phyloP scores from a whole-genome alignment of 2,113 vertebrate genomes.

The Felis chaus region DNA sequence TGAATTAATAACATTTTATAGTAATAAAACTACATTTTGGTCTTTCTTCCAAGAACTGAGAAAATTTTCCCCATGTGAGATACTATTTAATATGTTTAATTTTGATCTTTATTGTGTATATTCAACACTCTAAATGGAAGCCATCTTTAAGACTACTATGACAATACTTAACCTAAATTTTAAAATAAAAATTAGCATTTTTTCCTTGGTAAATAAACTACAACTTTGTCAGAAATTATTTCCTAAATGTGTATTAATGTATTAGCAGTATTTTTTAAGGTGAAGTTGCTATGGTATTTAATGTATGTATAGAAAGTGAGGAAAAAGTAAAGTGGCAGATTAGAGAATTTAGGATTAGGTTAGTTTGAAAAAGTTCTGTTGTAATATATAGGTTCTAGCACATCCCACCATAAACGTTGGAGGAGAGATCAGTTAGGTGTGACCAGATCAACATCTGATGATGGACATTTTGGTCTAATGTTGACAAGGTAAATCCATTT shows the following conservation, averaged over 20 bases:
- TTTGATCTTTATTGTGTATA: conserved; percentile 63
- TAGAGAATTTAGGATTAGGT: conserved; percentile 56
- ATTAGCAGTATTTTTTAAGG: conserved; percentile 76
- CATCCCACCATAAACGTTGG: background rate
- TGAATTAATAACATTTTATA: conserved; percentile 69
- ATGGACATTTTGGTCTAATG: background rate
- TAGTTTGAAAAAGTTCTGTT: conserved; percentile 36
- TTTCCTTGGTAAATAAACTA: conserved; percentile 69
- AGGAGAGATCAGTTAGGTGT: background rate
- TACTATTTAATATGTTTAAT: conserved; percentile 67
- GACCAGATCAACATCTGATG: background rate
- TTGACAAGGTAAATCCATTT: background rate
- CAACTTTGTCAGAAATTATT: conserved; percentile 61
- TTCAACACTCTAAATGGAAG: conserved; percentile 56
- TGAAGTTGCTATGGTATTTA: conserved; percentile 73
- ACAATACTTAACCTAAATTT: conserved; percentile 43
- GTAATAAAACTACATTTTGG: conserved; percentile 76
- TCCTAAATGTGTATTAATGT: conserved; percentile 79
- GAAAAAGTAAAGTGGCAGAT: background rate
- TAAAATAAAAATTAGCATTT: conserved; percentile 60
- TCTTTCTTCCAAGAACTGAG: conserved; percentile 78
- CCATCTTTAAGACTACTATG: conserved; percentile 53
- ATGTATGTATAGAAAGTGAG: conserved; percentile 42
- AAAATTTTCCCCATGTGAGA: conserved; percentile 81
- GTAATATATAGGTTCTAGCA: background rate